These are phyloP conservation scores for Eupeodes luniger DNA, from an alignment of 2,888 invertebrate species.

Conservation along the genomic window DNA sequence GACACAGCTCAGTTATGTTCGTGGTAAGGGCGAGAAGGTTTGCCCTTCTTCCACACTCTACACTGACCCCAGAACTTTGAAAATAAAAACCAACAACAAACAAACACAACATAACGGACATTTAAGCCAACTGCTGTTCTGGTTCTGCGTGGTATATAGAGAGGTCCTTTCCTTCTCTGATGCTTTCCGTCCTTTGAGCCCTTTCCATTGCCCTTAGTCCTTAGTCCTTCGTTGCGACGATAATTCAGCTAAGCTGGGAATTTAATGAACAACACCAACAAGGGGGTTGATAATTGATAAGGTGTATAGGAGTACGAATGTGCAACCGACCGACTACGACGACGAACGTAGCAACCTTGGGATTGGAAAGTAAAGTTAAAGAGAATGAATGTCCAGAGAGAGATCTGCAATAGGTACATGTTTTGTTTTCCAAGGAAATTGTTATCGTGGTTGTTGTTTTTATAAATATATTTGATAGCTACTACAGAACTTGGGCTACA, in stretches of 20 bases:
- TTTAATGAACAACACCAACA: slow-evolving; percentile 75
- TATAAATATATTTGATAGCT: background rate
- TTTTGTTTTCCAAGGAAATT: slow-evolving; percentile 48
- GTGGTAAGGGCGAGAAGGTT: slow-evolving; percentile 22
- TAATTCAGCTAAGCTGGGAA: slow-evolving; percentile 73
- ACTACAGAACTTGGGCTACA: background rate
- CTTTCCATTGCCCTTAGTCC: slow-evolving; percentile 8
- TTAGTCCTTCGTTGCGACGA: slow-evolving; percentile 36
- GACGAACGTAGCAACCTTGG: too few species aligned
- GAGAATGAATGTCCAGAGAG: slow-evolving; percentile 32
- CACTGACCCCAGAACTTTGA: slow-evolving; percentile 48
- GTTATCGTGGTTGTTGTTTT: slow-evolving; percentile 22
- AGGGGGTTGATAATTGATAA: slow-evolving; percentile 74
- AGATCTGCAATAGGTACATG: slow-evolving; percentile 31
- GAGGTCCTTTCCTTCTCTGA: slow-evolving; percentile 18
- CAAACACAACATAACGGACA: slow-evolving; percentile 18
- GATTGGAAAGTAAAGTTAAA: background rate
- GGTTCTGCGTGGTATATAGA: background rate
- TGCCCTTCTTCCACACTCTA: slow-evolving; percentile 18
- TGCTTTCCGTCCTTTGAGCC: slow-evolving; percentile 1
- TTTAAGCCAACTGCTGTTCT: slow-evolving; percentile 65
- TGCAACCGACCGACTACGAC: too few species aligned
- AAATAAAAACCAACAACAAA: background rate
- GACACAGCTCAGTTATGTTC: slow-evolving; percentile 69
- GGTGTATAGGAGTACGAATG: background rate